phyloP scores from a whole-genome alignment of 2,797 vertebrate species.

The Tapera naevia region DNA sequence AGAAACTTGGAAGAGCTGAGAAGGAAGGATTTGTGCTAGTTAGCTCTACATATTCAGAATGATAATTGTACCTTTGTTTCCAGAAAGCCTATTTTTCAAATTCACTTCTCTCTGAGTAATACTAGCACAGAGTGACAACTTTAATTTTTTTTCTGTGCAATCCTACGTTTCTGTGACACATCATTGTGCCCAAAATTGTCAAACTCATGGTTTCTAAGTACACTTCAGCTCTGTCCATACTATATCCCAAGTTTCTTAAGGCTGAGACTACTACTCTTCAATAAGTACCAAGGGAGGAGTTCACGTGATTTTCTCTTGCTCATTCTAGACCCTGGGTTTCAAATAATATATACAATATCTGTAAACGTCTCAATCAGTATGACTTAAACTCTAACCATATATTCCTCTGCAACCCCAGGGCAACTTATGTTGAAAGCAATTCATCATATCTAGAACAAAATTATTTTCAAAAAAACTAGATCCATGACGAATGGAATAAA shows the following conservation, averaged over 20 bases:
- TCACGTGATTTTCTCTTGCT: not conserved
- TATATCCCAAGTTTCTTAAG: not conserved
- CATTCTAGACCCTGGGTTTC: not conserved
- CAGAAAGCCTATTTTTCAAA: not conserved
- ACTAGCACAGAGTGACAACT: not conserved
- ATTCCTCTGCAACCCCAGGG: not conserved
- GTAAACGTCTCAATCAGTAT: not conserved
- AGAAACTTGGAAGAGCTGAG: not conserved
- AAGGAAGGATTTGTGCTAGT: not conserved
- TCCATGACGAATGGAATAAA: not conserved
- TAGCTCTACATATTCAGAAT: not conserved
- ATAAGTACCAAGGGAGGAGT: not conserved
- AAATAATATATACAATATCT: not conserved
- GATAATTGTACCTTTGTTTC: not conserved
- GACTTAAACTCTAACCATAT: not conserved
- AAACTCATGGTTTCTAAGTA: not conserved
- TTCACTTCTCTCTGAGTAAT: not conserved
- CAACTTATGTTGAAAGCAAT: not conserved
- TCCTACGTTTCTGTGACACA: not conserved
- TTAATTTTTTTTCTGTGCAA: not conserved
- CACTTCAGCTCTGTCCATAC: not conserved
- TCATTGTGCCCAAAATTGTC: not conserved
- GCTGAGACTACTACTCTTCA: not conserved
- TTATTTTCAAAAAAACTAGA: not conserved
- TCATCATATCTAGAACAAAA: not conserved